phyloP scores from a whole-genome alignment of 2,888 invertebrate species.

The Euspilapteryx auroguttella region DNA sequence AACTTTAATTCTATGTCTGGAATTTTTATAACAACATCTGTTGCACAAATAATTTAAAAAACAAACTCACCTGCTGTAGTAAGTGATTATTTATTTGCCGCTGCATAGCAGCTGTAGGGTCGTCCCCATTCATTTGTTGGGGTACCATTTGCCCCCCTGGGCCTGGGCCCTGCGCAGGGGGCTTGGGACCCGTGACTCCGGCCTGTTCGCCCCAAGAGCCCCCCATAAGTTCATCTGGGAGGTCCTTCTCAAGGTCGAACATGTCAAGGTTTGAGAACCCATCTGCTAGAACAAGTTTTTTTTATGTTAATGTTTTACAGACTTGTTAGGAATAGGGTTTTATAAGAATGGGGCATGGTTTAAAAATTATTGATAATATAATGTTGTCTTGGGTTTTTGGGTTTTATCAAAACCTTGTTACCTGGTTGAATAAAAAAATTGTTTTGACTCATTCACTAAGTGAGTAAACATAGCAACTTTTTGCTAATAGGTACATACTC shows the following conservation, averaged over 20 bases:
- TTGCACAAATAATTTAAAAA: not conserved
- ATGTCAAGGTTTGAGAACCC: constrained; percentile 82
- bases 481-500: no score
- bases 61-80: no score
- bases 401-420: no score
- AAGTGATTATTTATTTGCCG: constrained; percentile 68
- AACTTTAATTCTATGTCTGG: no score
- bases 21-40: constrained; percentile 6
- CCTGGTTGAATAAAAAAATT: no score
- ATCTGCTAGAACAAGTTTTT: constrained; percentile 59
- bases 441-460: no score
- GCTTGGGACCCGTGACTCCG: constrained; percentile 69
- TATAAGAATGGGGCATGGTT: no score
- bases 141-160: constrained; percentile 66
- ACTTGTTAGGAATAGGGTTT: no score
- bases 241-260: constrained; percentile 88
- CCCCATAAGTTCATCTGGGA: constrained; percentile 87
- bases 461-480: no score
- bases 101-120: constrained; percentile 61
- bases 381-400: no score
- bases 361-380: no score
- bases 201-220: constrained; percentile 75
- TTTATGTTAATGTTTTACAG: no score
- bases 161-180: constrained; percentile 82
- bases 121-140: constrained; percentile 71